These are phyloP conservation scores for Listronotus oregonensis DNA, from an alignment of 1,140 invertebrate species.

Conservation along the genomic window DNA sequence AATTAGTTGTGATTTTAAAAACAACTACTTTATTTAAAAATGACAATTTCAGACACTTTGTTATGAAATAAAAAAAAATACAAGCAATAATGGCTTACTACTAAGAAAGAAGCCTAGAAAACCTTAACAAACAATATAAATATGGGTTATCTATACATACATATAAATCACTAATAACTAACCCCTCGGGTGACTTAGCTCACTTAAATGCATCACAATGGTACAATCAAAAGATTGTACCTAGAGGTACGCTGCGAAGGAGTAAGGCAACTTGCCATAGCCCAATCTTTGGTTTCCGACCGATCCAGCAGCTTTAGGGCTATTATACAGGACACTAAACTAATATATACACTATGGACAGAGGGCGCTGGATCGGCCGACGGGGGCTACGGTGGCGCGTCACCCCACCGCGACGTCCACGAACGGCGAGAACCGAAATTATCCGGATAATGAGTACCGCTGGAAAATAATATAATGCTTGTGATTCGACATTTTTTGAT, in stretches of 20 bases:
- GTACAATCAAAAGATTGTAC: conserved; percentile 48
- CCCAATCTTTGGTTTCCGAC: conserved; percentile 54
- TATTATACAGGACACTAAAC: conserved; percentile 28
- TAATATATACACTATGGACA: conserved; percentile 50
- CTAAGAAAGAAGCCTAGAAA: conserved; percentile 28
- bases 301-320: conserved; percentile 24
- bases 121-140: conserved; percentile 24
- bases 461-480: conserved; percentile 2
- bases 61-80: conserved; percentile 1
- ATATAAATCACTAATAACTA: conserved; percentile 35
- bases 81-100: neutral
- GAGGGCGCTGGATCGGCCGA: conserved; percentile 28
- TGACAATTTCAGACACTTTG: too few species aligned
- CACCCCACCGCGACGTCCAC: conserved; percentile 22
- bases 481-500: conserved; percentile 13
- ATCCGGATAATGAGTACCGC: conserved; percentile 27
- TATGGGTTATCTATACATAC: conserved; percentile 23
- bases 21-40: too few species aligned
- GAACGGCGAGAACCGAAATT: conserved; percentile 16
- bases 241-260: conserved; percentile 40
- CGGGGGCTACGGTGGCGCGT: conserved; percentile 16
- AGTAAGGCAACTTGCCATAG: conserved; percentile 42
- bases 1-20: too few species aligned
- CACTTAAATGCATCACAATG: conserved; percentile 53
- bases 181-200: conserved; percentile 52